Percentiles rank a stretch among this genome's conserved stretches.
These are phyloP conservation scores for Platycnemis pennipes DNA, from an alignment of 2,888 invertebrate genomes.

Conservation along the genomic window DNA sequence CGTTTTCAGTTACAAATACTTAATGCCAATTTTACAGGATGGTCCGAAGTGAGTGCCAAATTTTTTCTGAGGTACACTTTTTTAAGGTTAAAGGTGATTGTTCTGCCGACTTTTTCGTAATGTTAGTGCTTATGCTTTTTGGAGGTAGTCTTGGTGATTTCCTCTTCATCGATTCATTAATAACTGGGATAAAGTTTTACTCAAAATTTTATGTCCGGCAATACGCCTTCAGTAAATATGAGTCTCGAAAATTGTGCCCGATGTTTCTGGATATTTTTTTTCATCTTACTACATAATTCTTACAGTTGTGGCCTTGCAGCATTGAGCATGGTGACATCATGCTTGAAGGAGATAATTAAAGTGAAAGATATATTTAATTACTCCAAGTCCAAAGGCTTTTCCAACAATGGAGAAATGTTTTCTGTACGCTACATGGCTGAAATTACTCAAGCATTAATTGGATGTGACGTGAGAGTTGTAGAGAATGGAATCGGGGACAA, in stretches of 20 bases:
- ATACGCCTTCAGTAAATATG: too few relatives aligned
- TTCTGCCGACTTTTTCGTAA: too few relatives aligned
- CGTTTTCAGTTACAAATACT: conserved; percentile 70
- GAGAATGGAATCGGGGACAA: conserved; percentile 79
- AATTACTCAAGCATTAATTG: conserved; percentile 82
- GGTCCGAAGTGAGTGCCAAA: conserved; percentile 71
- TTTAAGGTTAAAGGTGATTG: too few relatives aligned
- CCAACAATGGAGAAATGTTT: conserved; percentile 94
- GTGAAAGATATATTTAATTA: conserved; percentile 81
- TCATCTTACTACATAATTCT: too few relatives aligned
- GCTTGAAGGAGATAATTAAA: conserved; percentile 77
- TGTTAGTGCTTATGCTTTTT: too few relatives aligned
- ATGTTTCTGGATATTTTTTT: too few relatives aligned
- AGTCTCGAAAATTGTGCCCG: too few relatives aligned
- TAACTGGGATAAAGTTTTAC: too few relatives aligned
- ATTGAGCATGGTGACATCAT: conserved; percentile 55
- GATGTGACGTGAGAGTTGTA: conserved; percentile 78
- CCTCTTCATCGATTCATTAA: too few relatives aligned
- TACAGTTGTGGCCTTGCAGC: conserved; percentile 57
- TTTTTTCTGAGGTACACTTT: background rate
- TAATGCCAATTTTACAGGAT: conserved; percentile 71
- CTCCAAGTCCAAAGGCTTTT: conserved; percentile 85
- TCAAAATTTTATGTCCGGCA: too few relatives aligned
- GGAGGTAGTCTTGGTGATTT: too few relatives aligned
- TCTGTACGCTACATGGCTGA: conserved; percentile 87